phyloP scores from a whole-genome alignment of 2,797 vertebrate genomes.

The Propithecus deckenii region DNA sequence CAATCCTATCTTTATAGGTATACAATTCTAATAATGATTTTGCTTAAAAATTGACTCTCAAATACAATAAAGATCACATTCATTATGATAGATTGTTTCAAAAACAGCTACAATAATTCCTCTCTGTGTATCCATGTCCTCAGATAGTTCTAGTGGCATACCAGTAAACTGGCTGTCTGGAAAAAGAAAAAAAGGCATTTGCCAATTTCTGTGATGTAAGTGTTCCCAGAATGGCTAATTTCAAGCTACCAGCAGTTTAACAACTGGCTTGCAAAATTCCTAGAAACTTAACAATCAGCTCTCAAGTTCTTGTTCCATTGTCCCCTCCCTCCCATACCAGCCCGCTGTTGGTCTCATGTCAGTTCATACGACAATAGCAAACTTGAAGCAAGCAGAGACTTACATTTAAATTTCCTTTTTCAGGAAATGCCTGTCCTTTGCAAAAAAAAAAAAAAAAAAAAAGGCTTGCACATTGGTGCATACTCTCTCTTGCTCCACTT shows the following conservation, averaged over 20 bases:
- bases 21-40: neutral
- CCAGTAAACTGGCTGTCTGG: neutral
- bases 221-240: neutral
- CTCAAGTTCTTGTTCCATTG: neutral
- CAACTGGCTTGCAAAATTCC: neutral
- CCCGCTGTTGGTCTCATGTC: neutral
- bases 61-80: neutral
- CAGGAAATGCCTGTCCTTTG: no score
- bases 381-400: neutral
- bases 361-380: neutral
- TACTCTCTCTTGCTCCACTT: neutral
- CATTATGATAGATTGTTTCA: neutral
- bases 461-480: neutral
- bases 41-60: neutral
- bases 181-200: neutral
- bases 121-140: neutral
- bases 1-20: neutral
- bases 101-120: neutral
- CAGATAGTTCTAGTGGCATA: neutral
- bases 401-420: neutral
- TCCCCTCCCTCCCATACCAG: neutral
- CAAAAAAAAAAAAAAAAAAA: neutral
- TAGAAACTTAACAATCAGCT: neutral
- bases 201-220: neutral
- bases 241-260: neutral